Evolutionary conservation across 1,140 invertebrate species (phyloP).

Genomic region (Asobara japonica): DNA sequence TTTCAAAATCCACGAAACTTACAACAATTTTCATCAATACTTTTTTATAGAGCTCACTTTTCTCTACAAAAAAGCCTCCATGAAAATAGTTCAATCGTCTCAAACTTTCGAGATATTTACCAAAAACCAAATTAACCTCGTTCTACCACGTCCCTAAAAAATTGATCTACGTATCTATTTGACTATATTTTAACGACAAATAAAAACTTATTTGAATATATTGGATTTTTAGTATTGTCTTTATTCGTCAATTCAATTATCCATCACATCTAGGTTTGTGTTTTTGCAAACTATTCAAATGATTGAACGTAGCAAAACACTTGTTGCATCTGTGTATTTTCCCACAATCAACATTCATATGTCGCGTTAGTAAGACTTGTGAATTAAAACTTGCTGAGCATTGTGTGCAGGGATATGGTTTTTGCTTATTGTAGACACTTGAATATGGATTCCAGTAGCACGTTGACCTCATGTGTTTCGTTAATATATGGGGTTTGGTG

Average conservation of each 20-base stretch:
- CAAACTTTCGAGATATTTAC: too few relatives aligned
- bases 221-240: background rate
- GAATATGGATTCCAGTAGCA: constrained; percentile 16
- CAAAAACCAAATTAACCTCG: too few relatives aligned
- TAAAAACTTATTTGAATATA: too few relatives aligned
- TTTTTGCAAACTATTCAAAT: background rate
- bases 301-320: background rate
- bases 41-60: too few relatives aligned
- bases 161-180: too few relatives aligned
- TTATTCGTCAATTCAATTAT: background rate
- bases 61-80: too few relatives aligned
- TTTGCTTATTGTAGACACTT: background rate
- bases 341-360: background rate
- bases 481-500: background rate
- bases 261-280: background rate
- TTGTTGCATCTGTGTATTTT: background rate
- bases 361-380: background rate
- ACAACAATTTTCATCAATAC: too few relatives aligned
- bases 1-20: too few relatives aligned
- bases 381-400: background rate
- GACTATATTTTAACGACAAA: too few relatives aligned
- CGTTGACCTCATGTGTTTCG: background rate
- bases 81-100: too few relatives aligned
- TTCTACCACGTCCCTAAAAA: too few relatives aligned
- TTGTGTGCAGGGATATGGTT: background rate